A percentile compares a stretch with the other conserved stretches of the same genome.
Evolutionary conservation across 2,113 vertebrate species (phyloP).

Genomic region (Cryptotis parvus): DNA sequence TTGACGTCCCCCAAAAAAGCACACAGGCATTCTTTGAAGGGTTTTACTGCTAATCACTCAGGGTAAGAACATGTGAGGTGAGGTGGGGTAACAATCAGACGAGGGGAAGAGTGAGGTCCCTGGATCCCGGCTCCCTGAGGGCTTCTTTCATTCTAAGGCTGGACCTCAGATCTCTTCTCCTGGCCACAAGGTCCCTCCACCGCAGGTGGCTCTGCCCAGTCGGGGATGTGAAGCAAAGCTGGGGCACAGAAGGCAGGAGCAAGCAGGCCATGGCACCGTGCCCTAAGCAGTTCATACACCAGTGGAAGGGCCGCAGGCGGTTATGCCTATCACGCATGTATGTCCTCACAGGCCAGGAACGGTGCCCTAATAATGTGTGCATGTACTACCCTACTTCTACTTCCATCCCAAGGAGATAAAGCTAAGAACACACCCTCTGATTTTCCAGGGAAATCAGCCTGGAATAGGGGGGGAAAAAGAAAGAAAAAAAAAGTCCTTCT

Average conservation of each 20-base stretch:
- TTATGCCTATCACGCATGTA: background rate
- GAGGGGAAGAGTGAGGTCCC: slow-evolving; percentile 2
- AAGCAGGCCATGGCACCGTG: background rate
- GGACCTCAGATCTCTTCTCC: slow-evolving; percentile 48
- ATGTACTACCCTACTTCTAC: slow-evolving; percentile 15
- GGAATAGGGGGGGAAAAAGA: background rate
- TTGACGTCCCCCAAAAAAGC: slow-evolving; percentile 56
- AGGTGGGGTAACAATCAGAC: slow-evolving; percentile 13
- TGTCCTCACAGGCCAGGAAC: slow-evolving; percentile 41
- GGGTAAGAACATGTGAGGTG: slow-evolving; percentile 31
- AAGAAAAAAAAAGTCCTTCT: background rate
- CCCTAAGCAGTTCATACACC: background rate
- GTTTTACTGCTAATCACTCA: slow-evolving; percentile 69
- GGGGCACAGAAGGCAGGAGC: background rate
- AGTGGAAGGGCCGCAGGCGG: background rate
- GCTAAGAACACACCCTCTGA: slow-evolving; percentile 6
- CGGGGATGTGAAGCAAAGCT: background rate
- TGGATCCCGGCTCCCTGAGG: slow-evolving; percentile 59
- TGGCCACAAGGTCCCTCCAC: background rate
- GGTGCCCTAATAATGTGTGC: background rate
- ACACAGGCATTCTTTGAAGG: slow-evolving; percentile 61
- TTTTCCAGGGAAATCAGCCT: slow-evolving; percentile 39
- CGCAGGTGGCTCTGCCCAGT: background rate
- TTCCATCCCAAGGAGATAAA: slow-evolving; percentile 28
- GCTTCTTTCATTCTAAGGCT: slow-evolving; percentile 56